Evolutionary conservation across 2,797 vertebrate species (phyloP).

Genomic region (Cottoperca gobio): DNA sequence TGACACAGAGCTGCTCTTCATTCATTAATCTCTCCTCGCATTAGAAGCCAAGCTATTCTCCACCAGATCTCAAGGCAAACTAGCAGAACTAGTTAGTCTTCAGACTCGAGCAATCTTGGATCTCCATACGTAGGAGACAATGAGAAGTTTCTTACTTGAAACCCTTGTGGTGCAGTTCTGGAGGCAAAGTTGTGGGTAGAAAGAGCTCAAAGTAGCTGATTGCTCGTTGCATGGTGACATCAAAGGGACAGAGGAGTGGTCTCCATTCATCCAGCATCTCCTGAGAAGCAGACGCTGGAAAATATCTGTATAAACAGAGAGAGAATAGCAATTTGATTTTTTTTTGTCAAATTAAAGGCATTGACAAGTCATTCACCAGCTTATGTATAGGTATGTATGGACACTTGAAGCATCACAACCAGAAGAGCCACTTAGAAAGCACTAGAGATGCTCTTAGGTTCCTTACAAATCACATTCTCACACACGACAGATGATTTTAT

Average conservation of each 20-base stretch:
- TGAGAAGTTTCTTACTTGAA: conserved; percentile 88
- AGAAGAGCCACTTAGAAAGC: conserved; percentile 42
- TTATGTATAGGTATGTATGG: conserved; percentile 24
- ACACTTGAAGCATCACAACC: conserved; percentile 16
- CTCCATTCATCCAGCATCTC: conserved; percentile 98
- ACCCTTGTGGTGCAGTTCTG: conserved; percentile 93
- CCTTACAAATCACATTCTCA: conserved; percentile 29
- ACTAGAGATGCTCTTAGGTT: conserved; percentile 37
- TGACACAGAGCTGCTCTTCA: not conserved
- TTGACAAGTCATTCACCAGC: conserved; percentile 7
- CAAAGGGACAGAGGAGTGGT: conserved; percentile 97
- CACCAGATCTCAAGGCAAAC: not conserved
- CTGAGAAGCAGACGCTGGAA: conserved; percentile 91
- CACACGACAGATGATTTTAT: not conserved
- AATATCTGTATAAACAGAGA: conserved; percentile 86
- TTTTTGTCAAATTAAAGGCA: not conserved
- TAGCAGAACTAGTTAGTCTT: not conserved
- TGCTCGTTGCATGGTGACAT: conserved; percentile 98
- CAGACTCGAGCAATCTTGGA: not conserved
- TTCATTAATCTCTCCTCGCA: conserved; percentile 17
- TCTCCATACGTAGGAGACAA: not conserved
- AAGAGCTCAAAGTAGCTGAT: conserved; percentile 97
- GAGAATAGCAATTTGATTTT: not conserved
- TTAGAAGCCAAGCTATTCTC: conserved; percentile 11
- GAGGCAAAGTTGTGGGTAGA: conserved; percentile 95